Evolutionary conservation across 2,113 vertebrate species (phyloP).

Genomic region (Atherinomorus stipes): DNA sequence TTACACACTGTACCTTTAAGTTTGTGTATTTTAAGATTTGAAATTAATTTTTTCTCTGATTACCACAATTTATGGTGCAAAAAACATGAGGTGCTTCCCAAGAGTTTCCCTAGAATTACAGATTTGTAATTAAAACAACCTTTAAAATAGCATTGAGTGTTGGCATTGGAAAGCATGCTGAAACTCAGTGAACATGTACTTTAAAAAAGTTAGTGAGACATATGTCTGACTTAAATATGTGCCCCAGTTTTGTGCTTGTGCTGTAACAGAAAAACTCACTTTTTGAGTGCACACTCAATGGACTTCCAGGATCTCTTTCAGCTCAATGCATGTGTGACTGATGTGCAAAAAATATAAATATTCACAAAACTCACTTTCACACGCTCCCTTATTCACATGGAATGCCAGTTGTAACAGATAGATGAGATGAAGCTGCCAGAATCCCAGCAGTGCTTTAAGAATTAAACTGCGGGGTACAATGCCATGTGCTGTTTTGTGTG

Average conservation of each 20-base stretch:
- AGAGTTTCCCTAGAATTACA: no score
- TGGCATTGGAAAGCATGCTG: no score
- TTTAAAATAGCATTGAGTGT: no score
- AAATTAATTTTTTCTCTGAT: no score
- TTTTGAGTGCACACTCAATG: neutral
- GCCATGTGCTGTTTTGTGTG: constrained; percentile 33
- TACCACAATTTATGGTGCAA: no score
- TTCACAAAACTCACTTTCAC: constrained; percentile 29
- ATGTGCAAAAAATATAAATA: constrained; percentile 42
- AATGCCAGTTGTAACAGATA: constrained; percentile 32
- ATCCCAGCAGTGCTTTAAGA: constrained; percentile 39
- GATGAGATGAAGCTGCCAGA: constrained; percentile 41
- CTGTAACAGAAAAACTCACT: neutral
- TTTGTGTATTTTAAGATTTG: no score
- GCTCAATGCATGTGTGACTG: constrained; percentile 23
- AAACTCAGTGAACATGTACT: no score
- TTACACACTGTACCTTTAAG: no score
- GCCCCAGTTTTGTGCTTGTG: neutral
- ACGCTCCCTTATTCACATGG: constrained; percentile 4
- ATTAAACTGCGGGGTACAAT: constrained; percentile 40
- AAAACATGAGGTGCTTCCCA: no score
- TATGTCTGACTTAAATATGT: neutral
- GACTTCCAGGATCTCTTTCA: constrained; percentile 37
- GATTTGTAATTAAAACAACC: no score
- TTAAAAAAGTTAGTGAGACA: neutral